Percentiles rank a stretch among this genome's conserved stretches.
Conservation (phyloP, 23 tunicate genomes). For the Diplosoma virens region DNA sequence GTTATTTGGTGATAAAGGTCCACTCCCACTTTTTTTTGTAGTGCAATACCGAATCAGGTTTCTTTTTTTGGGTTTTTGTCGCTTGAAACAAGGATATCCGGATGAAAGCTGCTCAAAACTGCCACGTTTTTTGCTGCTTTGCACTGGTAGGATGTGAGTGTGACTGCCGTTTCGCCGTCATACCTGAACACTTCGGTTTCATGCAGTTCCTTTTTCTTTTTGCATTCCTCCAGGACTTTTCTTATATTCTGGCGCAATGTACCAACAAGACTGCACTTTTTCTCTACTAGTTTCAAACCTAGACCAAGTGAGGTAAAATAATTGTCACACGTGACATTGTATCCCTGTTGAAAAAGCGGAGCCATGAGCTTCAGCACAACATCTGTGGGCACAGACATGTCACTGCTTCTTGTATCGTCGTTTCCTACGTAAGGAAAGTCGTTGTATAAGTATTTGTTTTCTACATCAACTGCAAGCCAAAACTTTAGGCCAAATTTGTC, state of each 20-base stretch:
- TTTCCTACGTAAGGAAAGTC: no score
- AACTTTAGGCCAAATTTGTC: no score
- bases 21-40: constrained; percentile 26
- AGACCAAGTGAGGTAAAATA: no score
- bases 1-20: constrained; percentile 17
- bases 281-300: background rate
- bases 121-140: constrained; percentile 20
- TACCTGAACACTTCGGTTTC: constrained; percentile 14
- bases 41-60: constrained; percentile 12
- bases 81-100: background rate
- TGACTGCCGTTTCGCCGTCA: no score
- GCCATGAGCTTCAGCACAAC: constrained; percentile 5
- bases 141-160: background rate
- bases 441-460: constrained; percentile 24
- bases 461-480: constrained; percentile 9
- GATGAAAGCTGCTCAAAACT: constrained; percentile 43
- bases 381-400: no score
- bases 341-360: constrained; percentile 13
- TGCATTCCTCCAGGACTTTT: constrained; percentile 22
- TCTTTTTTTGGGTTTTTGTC: constrained; percentile 29
- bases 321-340: no score
- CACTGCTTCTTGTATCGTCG: no score
- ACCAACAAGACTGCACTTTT: constrained; percentile 28
- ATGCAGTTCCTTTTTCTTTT: constrained; percentile 21
- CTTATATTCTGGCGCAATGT: constrained; percentile 25